Evolutionary conservation across 2,888 invertebrate genomes (phyloP).

Genomic region (Cataglyphis albicans): DNA sequence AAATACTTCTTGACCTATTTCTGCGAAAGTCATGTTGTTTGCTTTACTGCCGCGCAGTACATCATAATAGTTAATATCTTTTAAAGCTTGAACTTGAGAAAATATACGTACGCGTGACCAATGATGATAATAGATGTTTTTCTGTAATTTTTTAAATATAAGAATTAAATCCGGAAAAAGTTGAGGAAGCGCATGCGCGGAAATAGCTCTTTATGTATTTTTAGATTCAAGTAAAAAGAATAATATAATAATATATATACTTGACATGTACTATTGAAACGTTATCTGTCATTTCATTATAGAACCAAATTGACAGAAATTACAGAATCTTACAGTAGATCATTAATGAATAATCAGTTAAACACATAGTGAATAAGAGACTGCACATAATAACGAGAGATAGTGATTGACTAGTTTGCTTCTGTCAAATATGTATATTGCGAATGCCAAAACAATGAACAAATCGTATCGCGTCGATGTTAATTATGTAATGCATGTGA

Average conservation of each 20-base stretch:
- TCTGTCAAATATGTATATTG: background rate
- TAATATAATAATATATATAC: background rate
- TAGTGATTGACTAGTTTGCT: slow-evolving; percentile 6
- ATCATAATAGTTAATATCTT: slow-evolving; percentile 1
- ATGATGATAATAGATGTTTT: background rate
- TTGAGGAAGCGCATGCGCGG: background rate
- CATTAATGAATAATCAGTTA: slow-evolving; percentile 26
- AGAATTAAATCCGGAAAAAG: background rate
- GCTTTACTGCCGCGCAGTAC: background rate
- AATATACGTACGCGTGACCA: background rate
- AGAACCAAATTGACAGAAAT: background rate
- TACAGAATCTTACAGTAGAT: background rate
- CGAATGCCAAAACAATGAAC: slow-evolving; percentile 7
- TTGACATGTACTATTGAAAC: background rate
- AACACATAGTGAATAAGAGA: slow-evolving; percentile 30
- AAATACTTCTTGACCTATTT: background rate
- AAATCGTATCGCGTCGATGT: slow-evolving; percentile 37
- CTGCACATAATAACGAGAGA: slow-evolving; percentile 23
- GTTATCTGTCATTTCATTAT: background rate
- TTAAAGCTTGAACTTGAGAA: background rate
- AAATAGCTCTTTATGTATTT: background rate
- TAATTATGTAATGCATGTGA: slow-evolving; percentile 54
- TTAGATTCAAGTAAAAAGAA: background rate
- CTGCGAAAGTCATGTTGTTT: background rate
- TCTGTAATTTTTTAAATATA: background rate